Percentiles rank a stretch among this genome's conserved stretches.
These are phyloP conservation scores for Toxostoma redivivum DNA, from an alignment of 2,113 vertebrate species.

Conservation along the genomic window DNA sequence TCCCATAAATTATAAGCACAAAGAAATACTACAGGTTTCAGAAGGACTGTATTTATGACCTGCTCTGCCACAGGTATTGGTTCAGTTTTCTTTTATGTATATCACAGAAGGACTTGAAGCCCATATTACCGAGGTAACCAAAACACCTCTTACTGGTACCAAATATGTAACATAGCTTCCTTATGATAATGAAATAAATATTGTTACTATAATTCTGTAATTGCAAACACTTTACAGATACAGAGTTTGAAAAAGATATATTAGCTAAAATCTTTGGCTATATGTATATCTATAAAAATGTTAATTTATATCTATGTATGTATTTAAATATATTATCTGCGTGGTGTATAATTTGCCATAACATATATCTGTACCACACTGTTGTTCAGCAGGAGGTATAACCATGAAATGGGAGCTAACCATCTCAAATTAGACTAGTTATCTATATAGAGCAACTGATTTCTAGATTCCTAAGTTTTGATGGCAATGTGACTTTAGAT, in stretches of 20 bases:
- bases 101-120: background rate
- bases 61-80: background rate
- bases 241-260: background rate
- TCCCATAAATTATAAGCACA: background rate
- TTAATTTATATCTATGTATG: too few species aligned
- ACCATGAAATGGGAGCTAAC: background rate
- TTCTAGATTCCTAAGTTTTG: background rate
- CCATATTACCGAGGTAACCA: accelerated
- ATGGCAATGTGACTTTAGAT: background rate
- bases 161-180: background rate
- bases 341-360: background rate
- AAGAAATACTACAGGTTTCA: background rate
- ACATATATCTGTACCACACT: background rate
- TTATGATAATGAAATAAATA: background rate
- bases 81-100: background rate
- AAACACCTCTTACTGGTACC: background rate
- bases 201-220: background rate
- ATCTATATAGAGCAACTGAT: background rate
- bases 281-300: background rate
- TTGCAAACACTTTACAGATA: background rate
- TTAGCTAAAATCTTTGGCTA: background rate
- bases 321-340: background rate
- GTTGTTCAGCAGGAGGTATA: background rate
- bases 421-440: background rate
- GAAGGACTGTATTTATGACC: background rate